Base-by-base conservation (phyloP, 2,113 vertebrate species). In the Pandion haliaetus region DNA sequence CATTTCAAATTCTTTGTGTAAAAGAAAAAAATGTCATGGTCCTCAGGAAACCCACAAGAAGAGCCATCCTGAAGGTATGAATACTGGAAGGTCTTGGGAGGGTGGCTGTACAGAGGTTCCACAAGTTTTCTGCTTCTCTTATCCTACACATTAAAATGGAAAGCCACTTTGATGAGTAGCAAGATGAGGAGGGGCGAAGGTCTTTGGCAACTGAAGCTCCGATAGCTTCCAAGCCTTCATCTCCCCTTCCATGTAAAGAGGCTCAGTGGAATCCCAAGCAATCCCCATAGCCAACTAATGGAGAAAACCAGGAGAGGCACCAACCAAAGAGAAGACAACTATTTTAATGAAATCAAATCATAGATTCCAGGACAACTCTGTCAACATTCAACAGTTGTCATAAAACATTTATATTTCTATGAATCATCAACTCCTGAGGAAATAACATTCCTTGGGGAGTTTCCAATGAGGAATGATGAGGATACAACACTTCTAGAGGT, bases 1-100 rank as follows among this genome's bases (percentile, higher is more conserved):
- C 88, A 81, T 96, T 96, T 94, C 67, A 92, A 74, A 95, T 84
- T 94, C 86, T 86, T 88, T 81, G 67, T 78, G 80, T 92, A 77
- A 95, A 92, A 86, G 23, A 57, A 94, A 95, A 94, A 95, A 90
- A 74, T 83, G 58, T 44, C 59, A n/a, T 19, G 6, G 72, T 94
- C 69, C 54, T 91, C 32, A 83, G 86, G 83, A 95, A 84, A 66
- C 50, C 91, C 88, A 92, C 91, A 50, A 95, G 76, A 88, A 92
- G 79, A 84, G 40, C 34, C 49, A 65, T 93, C 34, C 49, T 84
- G 66, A 82, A 90, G n/a, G 19, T 80, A 13, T n/a, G 71, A 83
- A 69, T 58, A 57, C 34, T 70, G 40, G 66, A 90, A 92, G 32
- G 17, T 90, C 86, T 45, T 78, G 63, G 49, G 77, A 91, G 17